A percentile compares a stretch with the other conserved stretches of the same genome.
phyloP scores from a whole-genome alignment of 2,888 invertebrate genomes.

The Pherbina coryleti region DNA sequence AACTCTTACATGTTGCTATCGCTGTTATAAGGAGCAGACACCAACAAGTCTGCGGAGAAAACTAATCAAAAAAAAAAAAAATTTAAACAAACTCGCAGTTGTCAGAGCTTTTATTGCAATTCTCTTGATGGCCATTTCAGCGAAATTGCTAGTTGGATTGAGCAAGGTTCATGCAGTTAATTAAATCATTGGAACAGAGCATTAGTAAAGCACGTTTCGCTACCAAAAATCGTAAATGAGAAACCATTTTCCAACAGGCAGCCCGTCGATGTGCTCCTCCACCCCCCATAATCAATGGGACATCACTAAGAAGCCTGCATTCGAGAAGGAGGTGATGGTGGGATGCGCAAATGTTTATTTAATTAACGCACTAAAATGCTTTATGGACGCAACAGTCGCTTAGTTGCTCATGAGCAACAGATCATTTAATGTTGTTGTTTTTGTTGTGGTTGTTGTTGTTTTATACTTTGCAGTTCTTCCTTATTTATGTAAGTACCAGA shows the following conservation, averaged over 20 bases:
- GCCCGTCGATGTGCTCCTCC: too few relatives aligned
- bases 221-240: conserved; percentile 35
- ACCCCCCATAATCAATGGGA: too few relatives aligned
- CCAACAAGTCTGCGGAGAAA: background rate
- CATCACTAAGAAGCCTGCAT: background rate
- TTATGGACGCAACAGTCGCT: conserved; percentile 6
- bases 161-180: conserved; percentile 24
- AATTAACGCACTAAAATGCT: conserved; percentile 30
- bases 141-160: background rate
- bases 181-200: conserved; percentile 31
- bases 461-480: background rate
- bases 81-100: background rate
- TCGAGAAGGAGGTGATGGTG: background rate
- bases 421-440: background rate
- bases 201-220: conserved; percentile 36
- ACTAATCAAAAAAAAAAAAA: background rate
- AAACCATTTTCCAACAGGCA: background rate
- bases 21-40: background rate
- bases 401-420: background rate
- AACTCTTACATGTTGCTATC: too few relatives aligned
- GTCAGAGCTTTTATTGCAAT: background rate
- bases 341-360: conserved; percentile 21
- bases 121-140: background rate
- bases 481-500: conserved; percentile 6
- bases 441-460: background rate